phyloP scores from a whole-genome alignment of 2,113 vertebrate genomes.

The Triplophysa dalaica region DNA sequence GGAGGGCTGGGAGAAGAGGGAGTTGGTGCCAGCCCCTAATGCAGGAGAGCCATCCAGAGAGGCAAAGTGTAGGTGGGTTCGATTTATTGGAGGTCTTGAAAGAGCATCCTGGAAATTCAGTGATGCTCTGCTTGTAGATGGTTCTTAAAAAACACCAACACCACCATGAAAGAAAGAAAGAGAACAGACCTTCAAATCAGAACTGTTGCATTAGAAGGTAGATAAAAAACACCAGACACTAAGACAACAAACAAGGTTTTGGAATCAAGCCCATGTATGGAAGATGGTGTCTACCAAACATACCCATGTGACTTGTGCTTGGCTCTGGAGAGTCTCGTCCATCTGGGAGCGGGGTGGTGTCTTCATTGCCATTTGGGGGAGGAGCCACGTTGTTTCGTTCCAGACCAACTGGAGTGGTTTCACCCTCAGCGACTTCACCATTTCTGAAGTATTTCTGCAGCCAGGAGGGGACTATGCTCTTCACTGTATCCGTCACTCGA shows the following conservation, averaged over 20 bases:
- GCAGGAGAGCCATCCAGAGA: constrained; percentile 80
- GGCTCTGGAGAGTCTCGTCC: constrained; percentile 82
- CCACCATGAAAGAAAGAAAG: neutral
- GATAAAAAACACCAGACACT: no score
- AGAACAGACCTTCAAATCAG: neutral
- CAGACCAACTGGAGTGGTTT: constrained; percentile 30
- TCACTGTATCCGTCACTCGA: constrained; percentile 93
- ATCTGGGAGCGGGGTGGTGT: constrained; percentile 71
- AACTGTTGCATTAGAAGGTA: neutral
- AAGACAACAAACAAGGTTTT: neutral
- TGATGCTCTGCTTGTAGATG: constrained; percentile 85
- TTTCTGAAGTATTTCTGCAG: constrained; percentile 92
- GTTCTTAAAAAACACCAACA: constrained; percentile 72
- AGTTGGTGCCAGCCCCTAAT: constrained; percentile 55
- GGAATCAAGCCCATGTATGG: neutral
- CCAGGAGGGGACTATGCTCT: constrained; percentile 95
- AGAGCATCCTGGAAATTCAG: constrained; percentile 88
- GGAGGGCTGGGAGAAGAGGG: constrained; percentile 83
- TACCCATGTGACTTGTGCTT: constrained; percentile 82
- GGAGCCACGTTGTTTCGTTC: constrained; percentile 69
- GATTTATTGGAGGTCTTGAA: constrained; percentile 90
- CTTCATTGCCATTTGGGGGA: constrained; percentile 76
- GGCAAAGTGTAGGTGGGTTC: constrained; percentile 86
- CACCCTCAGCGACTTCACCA: constrained; percentile 74
- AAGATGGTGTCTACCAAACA: constrained; percentile 43